These are phyloP conservation scores for Gryllus bimaculatus DNA, from an alignment of 1,140 invertebrate species.

Conservation along the genomic window DNA sequence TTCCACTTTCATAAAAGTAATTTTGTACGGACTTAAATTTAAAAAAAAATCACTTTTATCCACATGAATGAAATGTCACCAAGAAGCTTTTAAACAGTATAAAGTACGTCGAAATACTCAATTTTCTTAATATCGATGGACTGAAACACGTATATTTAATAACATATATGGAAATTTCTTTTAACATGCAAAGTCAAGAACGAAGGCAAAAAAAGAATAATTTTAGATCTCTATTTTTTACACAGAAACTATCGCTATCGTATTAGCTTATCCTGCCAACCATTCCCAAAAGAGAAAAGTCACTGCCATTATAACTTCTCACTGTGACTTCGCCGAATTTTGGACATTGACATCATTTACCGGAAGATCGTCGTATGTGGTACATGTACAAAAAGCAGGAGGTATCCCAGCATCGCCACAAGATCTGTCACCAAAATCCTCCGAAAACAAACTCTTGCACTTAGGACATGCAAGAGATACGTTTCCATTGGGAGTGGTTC, in stretches of 20 bases:
- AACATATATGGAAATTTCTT: too few species aligned
- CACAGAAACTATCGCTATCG: constrained; percentile 40
- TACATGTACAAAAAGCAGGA: constrained; percentile 71
- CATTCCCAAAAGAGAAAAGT: constrained; percentile 32
- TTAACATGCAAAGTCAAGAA: too few species aligned
- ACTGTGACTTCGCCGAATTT: constrained; percentile 45
- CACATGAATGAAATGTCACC: too few species aligned
- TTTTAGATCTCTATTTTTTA: constrained; percentile 39
- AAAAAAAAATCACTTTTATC: too few species aligned
- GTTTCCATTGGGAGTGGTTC: constrained; percentile 36
- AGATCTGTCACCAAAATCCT: constrained; percentile 51
- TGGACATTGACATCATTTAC: constrained; percentile 34
- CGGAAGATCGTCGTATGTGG: constrained; percentile 37
- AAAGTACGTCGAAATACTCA: too few species aligned
- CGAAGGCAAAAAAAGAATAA: constrained; percentile 44
- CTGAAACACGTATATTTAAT: too few species aligned
- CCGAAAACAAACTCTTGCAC: too few species aligned
- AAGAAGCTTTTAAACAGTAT: too few species aligned
- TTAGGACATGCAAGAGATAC: constrained; percentile 43
- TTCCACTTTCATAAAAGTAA: too few species aligned
- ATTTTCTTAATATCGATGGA: too few species aligned
- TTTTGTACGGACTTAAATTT: too few species aligned
- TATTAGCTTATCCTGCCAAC: constrained; percentile 54
- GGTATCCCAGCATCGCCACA: constrained; percentile 60
- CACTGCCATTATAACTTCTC: constrained; percentile 26